Evolutionary conservation across 2,113 vertebrate genomes (phyloP).

Genomic region (Herpailurus yagouaroundi): DNA sequence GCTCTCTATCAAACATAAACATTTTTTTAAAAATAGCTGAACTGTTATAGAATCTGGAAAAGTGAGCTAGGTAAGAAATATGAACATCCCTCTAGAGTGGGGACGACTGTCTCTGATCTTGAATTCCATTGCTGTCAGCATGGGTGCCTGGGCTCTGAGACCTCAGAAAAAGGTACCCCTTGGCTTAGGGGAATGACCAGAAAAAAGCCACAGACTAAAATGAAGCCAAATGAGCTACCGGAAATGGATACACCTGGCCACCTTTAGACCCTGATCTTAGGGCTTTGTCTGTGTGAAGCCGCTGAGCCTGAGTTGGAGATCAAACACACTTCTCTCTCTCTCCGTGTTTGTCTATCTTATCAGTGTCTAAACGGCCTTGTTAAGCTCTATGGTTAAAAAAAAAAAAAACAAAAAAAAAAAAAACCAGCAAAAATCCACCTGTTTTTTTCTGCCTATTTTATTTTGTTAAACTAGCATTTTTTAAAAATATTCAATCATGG

Average conservation of each 20-base stretch:
- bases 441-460: background rate
- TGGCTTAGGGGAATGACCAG: background rate
- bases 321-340: background rate
- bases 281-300: background rate
- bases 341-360: background rate
- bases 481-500: background rate
- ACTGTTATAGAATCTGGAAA: background rate
- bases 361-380: background rate
- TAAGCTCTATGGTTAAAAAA: background rate
- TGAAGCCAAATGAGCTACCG: background rate
- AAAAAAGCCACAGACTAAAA: background rate
- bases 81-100: background rate
- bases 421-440: background rate
- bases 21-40: background rate
- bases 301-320: background rate
- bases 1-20: no score
- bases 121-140: background rate
- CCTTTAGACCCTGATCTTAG: background rate
- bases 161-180: background rate
- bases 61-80: background rate
- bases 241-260: background rate
- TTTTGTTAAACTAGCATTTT: conserved; percentile 1
- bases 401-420: conserved; percentile 5
- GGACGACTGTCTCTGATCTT: background rate
- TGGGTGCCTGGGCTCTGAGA: rapidly evolving